phyloP scores from a whole-genome alignment of 2,888 invertebrate species.

The Kuschelorhynchus macadamiae region DNA sequence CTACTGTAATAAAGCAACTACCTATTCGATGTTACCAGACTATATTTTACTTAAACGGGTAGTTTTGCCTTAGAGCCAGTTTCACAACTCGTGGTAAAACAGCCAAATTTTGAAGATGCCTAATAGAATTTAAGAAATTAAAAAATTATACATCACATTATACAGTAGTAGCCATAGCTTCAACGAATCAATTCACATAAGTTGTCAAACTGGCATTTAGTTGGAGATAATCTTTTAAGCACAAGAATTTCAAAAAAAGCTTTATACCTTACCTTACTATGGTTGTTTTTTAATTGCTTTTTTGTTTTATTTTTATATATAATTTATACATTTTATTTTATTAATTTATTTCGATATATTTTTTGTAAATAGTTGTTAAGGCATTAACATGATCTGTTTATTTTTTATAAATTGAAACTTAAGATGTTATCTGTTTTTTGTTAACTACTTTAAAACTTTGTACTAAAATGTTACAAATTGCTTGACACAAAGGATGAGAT shows the following conservation, averaged over 20 bases:
- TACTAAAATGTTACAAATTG: slow-evolving; percentile 31
- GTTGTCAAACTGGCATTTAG: slow-evolving; percentile 20
- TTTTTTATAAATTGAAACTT: slow-evolving; percentile 34
- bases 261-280: slow-evolving; percentile 37
- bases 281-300: slow-evolving; percentile 40
- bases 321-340: slow-evolving; percentile 43
- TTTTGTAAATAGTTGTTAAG: slow-evolving; percentile 43
- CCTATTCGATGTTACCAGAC: slow-evolving; percentile 46
- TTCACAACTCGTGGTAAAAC: slow-evolving; percentile 15
- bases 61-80: slow-evolving; percentile 48
- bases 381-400: slow-evolving; percentile 40
- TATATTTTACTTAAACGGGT: slow-evolving; percentile 54
- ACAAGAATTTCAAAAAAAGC: slow-evolving; percentile 35
- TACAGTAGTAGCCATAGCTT: no score
- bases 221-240: slow-evolving; percentile 29
- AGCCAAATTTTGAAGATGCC: neutral
- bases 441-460: slow-evolving; percentile 32
- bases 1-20: slow-evolving; percentile 70
- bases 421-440: slow-evolving; percentile 28
- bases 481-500: slow-evolving; percentile 16
- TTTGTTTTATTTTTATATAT: slow-evolving; percentile 37
- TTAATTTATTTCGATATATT: slow-evolving; percentile 32
- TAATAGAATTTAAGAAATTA: neutral
- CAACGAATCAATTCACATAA: slow-evolving; percentile 7
- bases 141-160: no score